Evolutionary conservation across 1,140 invertebrate species (phyloP).

Genomic region (Luehdorfia chinensis): DNA sequence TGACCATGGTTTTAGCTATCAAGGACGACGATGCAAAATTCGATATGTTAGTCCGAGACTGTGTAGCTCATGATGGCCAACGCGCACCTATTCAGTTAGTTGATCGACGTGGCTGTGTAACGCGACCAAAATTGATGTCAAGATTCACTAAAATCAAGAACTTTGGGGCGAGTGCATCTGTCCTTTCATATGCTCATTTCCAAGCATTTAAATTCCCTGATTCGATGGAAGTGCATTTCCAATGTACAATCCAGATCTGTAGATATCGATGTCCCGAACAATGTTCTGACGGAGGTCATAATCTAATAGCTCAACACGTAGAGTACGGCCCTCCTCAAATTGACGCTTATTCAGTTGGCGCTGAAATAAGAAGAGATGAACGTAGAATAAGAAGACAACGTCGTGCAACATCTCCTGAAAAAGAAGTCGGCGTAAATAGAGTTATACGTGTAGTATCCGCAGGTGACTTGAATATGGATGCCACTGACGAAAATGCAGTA

Average conservation of each 20-base stretch:
- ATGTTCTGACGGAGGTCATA: constrained; percentile 81
- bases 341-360: constrained; percentile 81
- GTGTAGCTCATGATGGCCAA: constrained; percentile 96
- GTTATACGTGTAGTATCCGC: constrained; percentile 91
- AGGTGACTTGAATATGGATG: constrained; percentile 88
- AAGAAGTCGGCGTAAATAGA: constrained; percentile 89
- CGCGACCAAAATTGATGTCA: constrained; percentile 94
- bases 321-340: constrained; percentile 84
- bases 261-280: constrained; percentile 95
- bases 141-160: constrained; percentile 97
- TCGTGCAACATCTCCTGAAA: constrained; percentile 80
- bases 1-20: constrained; percentile 98
- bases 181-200: constrained; percentile 95
- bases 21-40: constrained; percentile 98
- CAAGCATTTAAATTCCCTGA: constrained; percentile 97
- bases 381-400: constrained; percentile 82
- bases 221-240: constrained; percentile 97
- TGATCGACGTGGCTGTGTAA: constrained; percentile 94
- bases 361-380: constrained; percentile 85
- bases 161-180: constrained; percentile 94
- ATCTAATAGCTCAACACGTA: constrained; percentile 78
- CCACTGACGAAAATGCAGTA: constrained; percentile 80
- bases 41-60: constrained; percentile 96
- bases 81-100: constrained; percentile 96
- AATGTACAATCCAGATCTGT: constrained; percentile 97